Percentiles rank a stretch among this genome's conserved stretches.
Evolutionary conservation across 2,113 vertebrate genomes (phyloP).

Genomic region (Mirza zaza): DNA sequence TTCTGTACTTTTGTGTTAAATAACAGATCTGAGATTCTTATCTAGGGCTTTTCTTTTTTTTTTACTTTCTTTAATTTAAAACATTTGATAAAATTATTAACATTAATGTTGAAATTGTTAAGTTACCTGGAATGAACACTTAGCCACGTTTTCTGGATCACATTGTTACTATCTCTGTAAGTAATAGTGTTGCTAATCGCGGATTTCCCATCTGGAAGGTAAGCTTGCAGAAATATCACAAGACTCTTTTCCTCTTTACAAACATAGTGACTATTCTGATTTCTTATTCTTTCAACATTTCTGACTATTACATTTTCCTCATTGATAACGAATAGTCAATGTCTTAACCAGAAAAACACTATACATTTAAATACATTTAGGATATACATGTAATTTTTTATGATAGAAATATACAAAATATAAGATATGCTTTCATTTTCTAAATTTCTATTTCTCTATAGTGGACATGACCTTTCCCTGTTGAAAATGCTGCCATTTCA

Average conservation of each 20-base stretch:
- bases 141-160: not conserved
- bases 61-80: not conserved
- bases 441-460: not conserved
- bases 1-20: not conserved
- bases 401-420: not conserved
- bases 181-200: not conserved
- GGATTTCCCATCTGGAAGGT: not conserved
- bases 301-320: not conserved
- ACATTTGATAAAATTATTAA: not conserved
- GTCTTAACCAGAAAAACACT: not conserved
- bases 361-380: not conserved
- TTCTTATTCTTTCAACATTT: not conserved
- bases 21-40: not conserved
- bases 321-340: not conserved
- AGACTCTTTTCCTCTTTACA: not conserved
- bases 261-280: not conserved
- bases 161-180: rapidly evolving
- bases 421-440: not conserved
- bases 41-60: not conserved
- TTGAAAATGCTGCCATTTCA: not conserved
- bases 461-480: not conserved
- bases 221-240: not conserved
- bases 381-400: not conserved
- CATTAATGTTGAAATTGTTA: not conserved
- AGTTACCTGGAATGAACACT: not conserved